Percentiles rank a stretch among this genome's conserved stretches.
Evolutionary conservation across 2,113 vertebrate genomes (phyloP).

Genomic region (Thalassoma bifasciatum): DNA sequence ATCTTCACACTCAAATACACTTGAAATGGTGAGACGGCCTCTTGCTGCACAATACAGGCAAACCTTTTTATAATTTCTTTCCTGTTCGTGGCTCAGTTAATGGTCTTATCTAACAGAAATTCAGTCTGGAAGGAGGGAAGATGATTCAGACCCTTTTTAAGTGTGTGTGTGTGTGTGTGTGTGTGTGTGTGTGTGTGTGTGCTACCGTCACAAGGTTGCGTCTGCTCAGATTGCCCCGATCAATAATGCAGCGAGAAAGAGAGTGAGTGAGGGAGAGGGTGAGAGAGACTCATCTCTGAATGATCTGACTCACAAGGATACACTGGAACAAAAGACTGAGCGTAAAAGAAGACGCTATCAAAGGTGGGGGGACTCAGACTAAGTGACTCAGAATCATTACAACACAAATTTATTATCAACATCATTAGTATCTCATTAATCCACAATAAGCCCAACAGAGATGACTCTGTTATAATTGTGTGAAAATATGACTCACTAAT

Average conservation of each 20-base stretch:
- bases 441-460: conserved; percentile 13
- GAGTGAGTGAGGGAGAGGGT: neutral
- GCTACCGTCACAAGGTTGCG: conserved; percentile 40
- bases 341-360: conserved; percentile 17
- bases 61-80: conserved; percentile 33
- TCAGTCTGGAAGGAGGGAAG: conserved; percentile 13
- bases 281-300: conserved; percentile 43
- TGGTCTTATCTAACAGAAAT: conserved; percentile 56
- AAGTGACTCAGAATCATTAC: conserved; percentile 1
- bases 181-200: neutral
- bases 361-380: conserved; percentile 15
- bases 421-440: conserved; percentile 7
- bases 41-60: conserved; percentile 14
- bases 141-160: conserved; percentile 14
- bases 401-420: neutral
- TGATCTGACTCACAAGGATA: conserved; percentile 58
- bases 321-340: conserved; percentile 37
- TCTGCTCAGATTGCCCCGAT: conserved; percentile 60
- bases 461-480: conserved; percentile 16
- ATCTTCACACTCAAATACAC: conserved; percentile 9
- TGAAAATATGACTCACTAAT: neutral
- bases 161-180: neutral
- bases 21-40: conserved; percentile 8
- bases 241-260: conserved; percentile 66
- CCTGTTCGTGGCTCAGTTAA: conserved; percentile 43